These are phyloP conservation scores for Semaprochilodus insignis DNA, from an alignment of 2,797 vertebrate species.

Conservation along the genomic window DNA sequence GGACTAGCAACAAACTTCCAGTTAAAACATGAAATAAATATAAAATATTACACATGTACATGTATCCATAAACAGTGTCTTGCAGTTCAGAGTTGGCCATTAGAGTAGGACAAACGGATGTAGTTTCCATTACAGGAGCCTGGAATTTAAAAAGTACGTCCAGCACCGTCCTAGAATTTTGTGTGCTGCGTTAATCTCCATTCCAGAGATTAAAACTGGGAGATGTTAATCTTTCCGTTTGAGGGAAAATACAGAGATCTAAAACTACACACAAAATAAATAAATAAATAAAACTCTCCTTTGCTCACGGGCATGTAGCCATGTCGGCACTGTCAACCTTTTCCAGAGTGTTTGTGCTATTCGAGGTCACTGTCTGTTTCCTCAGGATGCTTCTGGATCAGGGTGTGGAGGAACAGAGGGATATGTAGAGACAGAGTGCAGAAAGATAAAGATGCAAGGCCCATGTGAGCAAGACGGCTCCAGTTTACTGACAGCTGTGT, in stretches of 20 bases:
- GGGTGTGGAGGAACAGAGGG: constrained; percentile 22
- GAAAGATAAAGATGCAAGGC: constrained; percentile 32
- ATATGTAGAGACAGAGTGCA: constrained; percentile 4
- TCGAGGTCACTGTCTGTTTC: constrained; percentile 43
- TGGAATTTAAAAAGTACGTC: background rate
- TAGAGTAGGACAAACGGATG: background rate
- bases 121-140: background rate
- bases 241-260: background rate
- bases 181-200: background rate
- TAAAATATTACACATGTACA: background rate
- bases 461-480: constrained; percentile 16
- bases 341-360: constrained; percentile 12
- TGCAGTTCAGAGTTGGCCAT: background rate
- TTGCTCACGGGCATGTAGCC: background rate
- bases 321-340: constrained; percentile 3
- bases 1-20: background rate
- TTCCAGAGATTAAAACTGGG: constrained; percentile 10
- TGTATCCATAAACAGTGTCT: background rate
- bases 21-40: background rate
- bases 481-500: constrained; percentile 23
- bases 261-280: constrained; percentile 17
- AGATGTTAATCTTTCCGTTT: background rate
- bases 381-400: constrained; percentile 37
- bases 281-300: background rate
- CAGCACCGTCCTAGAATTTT: background rate